These are phyloP conservation scores for Hoplostethus atlanticus DNA, from an alignment of 2,797 vertebrate species.

Conservation along the genomic window DNA sequence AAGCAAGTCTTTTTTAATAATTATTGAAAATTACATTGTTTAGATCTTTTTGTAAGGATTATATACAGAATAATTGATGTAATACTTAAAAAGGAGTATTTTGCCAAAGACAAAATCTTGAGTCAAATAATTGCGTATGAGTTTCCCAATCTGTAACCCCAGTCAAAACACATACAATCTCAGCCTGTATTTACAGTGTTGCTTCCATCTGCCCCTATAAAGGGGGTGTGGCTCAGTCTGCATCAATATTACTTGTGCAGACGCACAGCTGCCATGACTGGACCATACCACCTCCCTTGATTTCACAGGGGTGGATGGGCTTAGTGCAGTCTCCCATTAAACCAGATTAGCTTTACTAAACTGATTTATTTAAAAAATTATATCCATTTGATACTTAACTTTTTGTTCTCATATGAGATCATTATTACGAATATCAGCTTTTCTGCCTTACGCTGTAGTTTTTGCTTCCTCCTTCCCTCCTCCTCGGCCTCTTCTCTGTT, in stretches of 20 bases:
- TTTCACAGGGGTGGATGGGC: conserved; percentile 62
- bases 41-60: neutral
- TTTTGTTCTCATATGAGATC: neutral
- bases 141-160: neutral
- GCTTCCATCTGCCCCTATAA: conserved; percentile 37
- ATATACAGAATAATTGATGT: neutral
- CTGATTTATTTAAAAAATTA: conserved; percentile 1
- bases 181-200: conserved; percentile 13
- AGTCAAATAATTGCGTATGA: neutral
- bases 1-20: neutral
- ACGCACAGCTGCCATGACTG: conserved; percentile 53
- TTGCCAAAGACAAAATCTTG: neutral
- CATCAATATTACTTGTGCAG: conserved; percentile 62
- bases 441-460: neutral
- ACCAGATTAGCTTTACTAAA: neutral
- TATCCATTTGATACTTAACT: neutral
- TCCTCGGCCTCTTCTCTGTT: conserved; percentile 36
- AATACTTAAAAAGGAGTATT: neutral
- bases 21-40: neutral
- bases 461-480: conserved; percentile 32
- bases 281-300: conserved; percentile 78
- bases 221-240: conserved; percentile 68
- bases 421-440: neutral
- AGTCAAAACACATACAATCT: conserved; percentile 5
- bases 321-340: conserved; percentile 49